Evolutionary conservation across 1,140 invertebrate genomes (phyloP).

Genomic region (Phenacoccus solenopsis): DNA sequence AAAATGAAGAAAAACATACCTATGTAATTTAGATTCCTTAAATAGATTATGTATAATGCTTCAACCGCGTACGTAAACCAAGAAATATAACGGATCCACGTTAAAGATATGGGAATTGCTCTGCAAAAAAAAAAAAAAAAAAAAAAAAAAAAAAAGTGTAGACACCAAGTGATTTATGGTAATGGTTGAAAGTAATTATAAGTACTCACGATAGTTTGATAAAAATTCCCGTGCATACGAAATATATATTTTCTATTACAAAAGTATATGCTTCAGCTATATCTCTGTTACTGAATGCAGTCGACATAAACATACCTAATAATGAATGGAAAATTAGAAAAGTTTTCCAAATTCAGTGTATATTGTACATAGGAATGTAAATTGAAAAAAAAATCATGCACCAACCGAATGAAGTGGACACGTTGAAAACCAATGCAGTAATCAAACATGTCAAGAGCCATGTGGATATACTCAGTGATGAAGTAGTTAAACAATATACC

Average conservation of each 20-base stretch:
- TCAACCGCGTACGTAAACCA: slow-evolving; percentile 90
- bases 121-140: slow-evolving; percentile 39
- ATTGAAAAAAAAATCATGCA: too few relatives aligned
- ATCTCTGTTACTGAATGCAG: too few relatives aligned
- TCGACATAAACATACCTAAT: too few relatives aligned
- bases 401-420: not conserved
- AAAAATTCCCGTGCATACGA: not conserved
- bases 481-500: not conserved
- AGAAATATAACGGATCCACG: slow-evolving; percentile 77
- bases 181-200: too few relatives aligned
- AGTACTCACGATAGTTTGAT: not conserved
- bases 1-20: too few relatives aligned
- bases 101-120: slow-evolving; percentile 60
- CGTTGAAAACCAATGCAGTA: not conserved
- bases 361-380: too few relatives aligned
- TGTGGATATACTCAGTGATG: not conserved
- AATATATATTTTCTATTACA: not conserved
- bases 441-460: not conserved
- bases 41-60: slow-evolving; percentile 66
- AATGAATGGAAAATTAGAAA: too few relatives aligned
- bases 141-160: too few relatives aligned
- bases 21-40: slow-evolving; percentile 54
- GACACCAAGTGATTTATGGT: too few relatives aligned
- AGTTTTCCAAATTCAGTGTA: too few relatives aligned
- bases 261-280: too few relatives aligned